Percentiles rank a stretch among this genome's conserved stretches.
Conservation (phyloP, 2,113 vertebrate species). For the Orycteropus afer region DNA sequence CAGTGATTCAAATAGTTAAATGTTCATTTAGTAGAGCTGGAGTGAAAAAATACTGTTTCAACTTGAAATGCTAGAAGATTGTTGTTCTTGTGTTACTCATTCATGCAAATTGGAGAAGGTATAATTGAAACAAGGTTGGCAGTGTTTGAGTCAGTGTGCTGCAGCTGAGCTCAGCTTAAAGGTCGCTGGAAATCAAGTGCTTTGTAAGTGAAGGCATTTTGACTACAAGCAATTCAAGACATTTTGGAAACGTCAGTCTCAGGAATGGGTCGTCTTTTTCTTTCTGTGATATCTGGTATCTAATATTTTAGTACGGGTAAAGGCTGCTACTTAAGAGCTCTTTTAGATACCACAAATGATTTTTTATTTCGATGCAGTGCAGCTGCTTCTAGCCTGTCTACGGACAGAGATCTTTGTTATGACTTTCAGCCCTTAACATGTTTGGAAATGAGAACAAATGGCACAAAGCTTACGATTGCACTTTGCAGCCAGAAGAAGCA, state of each 20-base stretch:
- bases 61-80: constrained; percentile 83
- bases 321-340: constrained; percentile 72
- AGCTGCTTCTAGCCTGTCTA: constrained; percentile 87
- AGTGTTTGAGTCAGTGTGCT: constrained; percentile 82
- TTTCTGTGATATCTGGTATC: constrained; percentile 62
- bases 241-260: constrained; percentile 83
- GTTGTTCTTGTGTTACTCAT: constrained; percentile 83
- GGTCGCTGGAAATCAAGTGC: constrained; percentile 82
- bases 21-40: constrained; percentile 83
- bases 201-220: constrained; percentile 83
- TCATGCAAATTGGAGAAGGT: constrained; percentile 86
- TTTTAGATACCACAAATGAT: constrained; percentile 69
- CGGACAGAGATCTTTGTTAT: constrained; percentile 84
- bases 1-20: constrained; percentile 82
- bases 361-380: constrained; percentile 84
- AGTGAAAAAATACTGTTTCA: constrained; percentile 83
- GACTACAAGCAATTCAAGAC: constrained; percentile 85
- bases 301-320: constrained; percentile 74
- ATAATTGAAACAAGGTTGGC: constrained; percentile 86
- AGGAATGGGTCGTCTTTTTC: constrained; percentile 84
- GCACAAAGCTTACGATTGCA: constrained; percentile 94
- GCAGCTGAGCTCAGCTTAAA: constrained; percentile 83
- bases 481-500: constrained; percentile 95
- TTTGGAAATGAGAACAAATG: constrained; percentile 93
- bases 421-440: constrained; percentile 86